A percentile compares a stretch with the other conserved stretches of the same genome.
Conservation (phyloP, 2,888 invertebrate genomes). For the Oscheius sp. region DNA sequence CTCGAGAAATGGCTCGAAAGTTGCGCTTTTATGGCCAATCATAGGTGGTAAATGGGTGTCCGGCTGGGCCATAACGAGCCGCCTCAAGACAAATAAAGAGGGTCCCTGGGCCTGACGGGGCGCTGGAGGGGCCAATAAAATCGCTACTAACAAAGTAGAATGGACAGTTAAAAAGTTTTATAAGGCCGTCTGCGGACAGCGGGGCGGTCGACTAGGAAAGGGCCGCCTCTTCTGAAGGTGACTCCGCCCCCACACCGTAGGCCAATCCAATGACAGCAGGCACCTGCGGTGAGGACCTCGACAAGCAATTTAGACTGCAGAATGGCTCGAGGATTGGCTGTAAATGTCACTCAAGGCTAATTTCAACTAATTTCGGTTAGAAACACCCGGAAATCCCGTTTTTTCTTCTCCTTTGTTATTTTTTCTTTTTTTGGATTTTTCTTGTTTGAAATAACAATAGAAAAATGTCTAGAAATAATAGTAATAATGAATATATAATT, state of each 20-base stretch:
- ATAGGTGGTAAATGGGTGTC: conserved; percentile 30
- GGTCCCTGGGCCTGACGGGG: neutral
- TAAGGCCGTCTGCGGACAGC: conserved; percentile 28
- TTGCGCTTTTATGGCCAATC: conserved; percentile 30
- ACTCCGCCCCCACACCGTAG: neutral
- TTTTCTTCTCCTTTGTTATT: no score
- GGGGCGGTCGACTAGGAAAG: conserved; percentile 6
- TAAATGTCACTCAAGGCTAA: conserved; percentile 22
- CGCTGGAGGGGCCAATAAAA: conserved; percentile 20
- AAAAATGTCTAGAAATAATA: no score
- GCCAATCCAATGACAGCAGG: conserved; percentile 1
- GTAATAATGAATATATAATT: no score
- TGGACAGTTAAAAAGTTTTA: conserved; percentile 34
- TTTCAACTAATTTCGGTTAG: neutral
- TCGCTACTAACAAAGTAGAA: conserved; percentile 27
- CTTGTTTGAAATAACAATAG: no score
- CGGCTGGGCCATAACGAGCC: conserved; percentile 12
- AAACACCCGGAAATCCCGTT: no score
- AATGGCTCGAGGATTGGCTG: conserved; percentile 15
- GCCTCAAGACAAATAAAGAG: conserved; percentile 26
- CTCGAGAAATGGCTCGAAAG: conserved; percentile 22
- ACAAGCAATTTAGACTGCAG: conserved; percentile 11
- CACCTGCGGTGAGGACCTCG: conserved; percentile 6
- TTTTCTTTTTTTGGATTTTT: no score
- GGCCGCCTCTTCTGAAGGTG: conserved; percentile 1